Percentiles rank a stretch among this genome's conserved stretches.
Evolutionary conservation across 2,113 vertebrate species (phyloP).

Genomic region (Amblyopsis rosae): DNA sequence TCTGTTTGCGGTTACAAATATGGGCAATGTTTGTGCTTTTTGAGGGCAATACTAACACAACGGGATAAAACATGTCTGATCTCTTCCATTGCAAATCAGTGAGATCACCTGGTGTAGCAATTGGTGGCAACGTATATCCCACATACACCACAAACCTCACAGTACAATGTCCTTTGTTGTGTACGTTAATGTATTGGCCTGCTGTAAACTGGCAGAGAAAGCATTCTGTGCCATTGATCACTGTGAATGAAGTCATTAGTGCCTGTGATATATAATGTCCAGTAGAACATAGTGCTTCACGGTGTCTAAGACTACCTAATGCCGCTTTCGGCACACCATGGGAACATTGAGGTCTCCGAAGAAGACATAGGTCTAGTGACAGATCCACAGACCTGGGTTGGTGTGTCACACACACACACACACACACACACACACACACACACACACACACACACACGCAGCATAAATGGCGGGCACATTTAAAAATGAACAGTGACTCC

Average conservation of each 20-base stretch:
- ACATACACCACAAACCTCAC: too few species aligned
- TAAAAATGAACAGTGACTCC: constrained; percentile 32
- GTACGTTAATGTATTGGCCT: too few species aligned
- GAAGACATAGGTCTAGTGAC: neutral
- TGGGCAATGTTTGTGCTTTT: too few species aligned
- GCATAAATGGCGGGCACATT: constrained; percentile 43
- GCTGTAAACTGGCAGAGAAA: too few species aligned
- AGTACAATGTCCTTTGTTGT: too few species aligned
- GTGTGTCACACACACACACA: constrained; percentile 31
- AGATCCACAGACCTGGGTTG: constrained; percentile 18
- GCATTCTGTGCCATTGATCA: too few species aligned
- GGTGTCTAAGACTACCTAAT: too few species aligned
- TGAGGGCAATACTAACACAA: too few species aligned
- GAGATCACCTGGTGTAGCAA: neutral
- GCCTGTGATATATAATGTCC: too few species aligned
- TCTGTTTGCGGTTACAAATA: too few species aligned
- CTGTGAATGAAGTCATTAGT: too few species aligned
- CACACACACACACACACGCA: constrained; percentile 25
- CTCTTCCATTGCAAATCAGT: neutral
- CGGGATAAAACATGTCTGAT: neutral
- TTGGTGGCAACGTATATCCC: neutral
- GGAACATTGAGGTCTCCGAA: neutral
- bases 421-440: neutral
- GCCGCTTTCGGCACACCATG: neutral
- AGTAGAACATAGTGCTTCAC: too few species aligned